These are phyloP conservation scores for Spheniscus mendiculus DNA, from an alignment of 2,113 vertebrate species.

Conservation along the genomic window DNA sequence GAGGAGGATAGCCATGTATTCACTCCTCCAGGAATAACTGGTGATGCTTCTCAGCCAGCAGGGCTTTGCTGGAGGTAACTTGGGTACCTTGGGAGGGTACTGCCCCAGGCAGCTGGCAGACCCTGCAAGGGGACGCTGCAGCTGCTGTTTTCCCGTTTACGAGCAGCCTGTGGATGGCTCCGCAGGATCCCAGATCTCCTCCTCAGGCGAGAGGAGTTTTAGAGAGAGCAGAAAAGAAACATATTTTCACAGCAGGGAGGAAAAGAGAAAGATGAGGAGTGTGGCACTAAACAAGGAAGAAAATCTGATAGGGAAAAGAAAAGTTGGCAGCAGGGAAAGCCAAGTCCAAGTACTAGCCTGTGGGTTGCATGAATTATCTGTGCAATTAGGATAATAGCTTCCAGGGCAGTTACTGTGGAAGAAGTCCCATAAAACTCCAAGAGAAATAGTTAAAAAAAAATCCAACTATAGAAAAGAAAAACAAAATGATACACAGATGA, in stretches of 20 bases:
- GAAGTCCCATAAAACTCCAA: background rate
- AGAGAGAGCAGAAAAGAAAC: background rate
- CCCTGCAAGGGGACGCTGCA: background rate
- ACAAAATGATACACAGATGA: background rate
- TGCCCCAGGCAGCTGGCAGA: background rate
- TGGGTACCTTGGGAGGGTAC: background rate
- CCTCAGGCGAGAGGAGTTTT: background rate
- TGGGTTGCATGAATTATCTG: background rate
- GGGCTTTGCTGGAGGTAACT: background rate
- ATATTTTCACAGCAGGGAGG: background rate
- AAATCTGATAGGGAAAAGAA: background rate
- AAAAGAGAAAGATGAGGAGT: background rate
- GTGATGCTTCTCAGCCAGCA: background rate
- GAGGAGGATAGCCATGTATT: background rate
- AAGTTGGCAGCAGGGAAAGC: background rate
- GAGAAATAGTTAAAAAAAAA: background rate
- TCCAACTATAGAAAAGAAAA: background rate
- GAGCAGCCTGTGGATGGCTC: background rate
- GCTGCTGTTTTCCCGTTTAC: accelerated
- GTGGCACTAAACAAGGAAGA: constrained; percentile 26
- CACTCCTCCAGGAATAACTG: background rate
- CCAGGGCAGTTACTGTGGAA: constrained; percentile 1
- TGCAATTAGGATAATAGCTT: constrained; percentile 37
- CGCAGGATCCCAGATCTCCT: background rate
- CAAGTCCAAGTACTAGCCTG: constrained; percentile 4